phyloP scores from a whole-genome alignment of 2,888 invertebrate species.

The Microchrysa polita region DNA sequence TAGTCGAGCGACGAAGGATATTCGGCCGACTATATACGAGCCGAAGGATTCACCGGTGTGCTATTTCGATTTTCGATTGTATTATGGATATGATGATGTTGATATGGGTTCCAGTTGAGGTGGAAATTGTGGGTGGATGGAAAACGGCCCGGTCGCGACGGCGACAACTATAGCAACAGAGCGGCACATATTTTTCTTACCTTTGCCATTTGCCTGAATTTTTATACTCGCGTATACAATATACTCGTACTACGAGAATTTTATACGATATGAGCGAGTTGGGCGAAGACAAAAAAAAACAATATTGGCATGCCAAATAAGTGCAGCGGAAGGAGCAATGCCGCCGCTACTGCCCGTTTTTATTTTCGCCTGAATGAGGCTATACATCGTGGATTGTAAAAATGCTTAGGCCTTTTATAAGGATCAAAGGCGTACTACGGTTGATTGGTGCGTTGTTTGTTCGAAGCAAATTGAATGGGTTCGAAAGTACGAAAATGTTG shows the following conservation, averaged over 20 bases:
- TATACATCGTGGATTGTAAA: neutral
- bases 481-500: too few relatives aligned
- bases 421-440: constrained; percentile 18
- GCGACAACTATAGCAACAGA: constrained; percentile 38
- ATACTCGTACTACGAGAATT: too few relatives aligned
- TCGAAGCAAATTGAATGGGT: too few relatives aligned
- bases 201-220: constrained; percentile 31
- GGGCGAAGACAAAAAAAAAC: constrained; percentile 8
- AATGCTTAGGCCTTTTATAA: neutral
- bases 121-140: constrained; percentile 34
- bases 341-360: neutral
- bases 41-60: constrained; percentile 39
- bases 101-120: neutral
- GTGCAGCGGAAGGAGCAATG: constrained; percentile 37
- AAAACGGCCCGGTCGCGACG: constrained; percentile 38
- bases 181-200: constrained; percentile 30
- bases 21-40: neutral
- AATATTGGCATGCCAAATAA: constrained; percentile 15
- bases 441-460: too few relatives aligned
- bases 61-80: constrained; percentile 43
- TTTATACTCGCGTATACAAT: too few relatives aligned
- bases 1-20: neutral
- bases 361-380: neutral
- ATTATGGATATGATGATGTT: too few relatives aligned
- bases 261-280: too few relatives aligned